Percentiles rank a stretch among this genome's conserved stretches.
Evolutionary conservation across 2,888 invertebrate genomes (phyloP).

Genomic region (Lithophane socia): DNA sequence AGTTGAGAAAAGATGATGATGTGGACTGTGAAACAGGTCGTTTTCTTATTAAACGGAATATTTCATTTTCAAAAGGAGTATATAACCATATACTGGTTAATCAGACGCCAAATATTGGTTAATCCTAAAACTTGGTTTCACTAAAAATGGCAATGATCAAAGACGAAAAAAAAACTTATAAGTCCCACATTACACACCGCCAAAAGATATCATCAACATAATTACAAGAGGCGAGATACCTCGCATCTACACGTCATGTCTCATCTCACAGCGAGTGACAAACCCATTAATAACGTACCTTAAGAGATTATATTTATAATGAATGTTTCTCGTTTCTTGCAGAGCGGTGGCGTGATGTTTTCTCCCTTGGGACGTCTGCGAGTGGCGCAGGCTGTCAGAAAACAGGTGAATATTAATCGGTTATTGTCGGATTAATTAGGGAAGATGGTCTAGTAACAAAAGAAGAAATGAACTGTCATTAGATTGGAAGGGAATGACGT

Average conservation of each 20-base stretch:
- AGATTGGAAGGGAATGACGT: background rate
- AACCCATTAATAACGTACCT: constrained; percentile 47
- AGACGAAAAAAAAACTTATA: background rate
- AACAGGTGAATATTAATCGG: constrained; percentile 80
- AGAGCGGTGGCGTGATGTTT: constrained; percentile 90
- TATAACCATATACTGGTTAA: no score
- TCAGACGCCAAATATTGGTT: background rate
- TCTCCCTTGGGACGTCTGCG: constrained; percentile 87
- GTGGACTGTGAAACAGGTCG: background rate
- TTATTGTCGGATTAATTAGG: constrained; percentile 40
- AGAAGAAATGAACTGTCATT: constrained; percentile 22
- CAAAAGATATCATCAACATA: constrained; percentile 13
- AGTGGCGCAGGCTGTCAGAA: constrained; percentile 89
- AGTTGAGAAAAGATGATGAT: no score
- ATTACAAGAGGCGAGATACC: constrained; percentile 16
- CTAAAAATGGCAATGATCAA: background rate
- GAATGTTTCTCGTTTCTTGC: constrained; percentile 69
- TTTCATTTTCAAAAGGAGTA: background rate
- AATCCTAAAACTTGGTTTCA: background rate
- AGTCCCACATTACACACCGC: background rate
- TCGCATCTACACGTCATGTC: constrained; percentile 1
- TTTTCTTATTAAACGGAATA: background rate
- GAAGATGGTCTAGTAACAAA: constrained; percentile 5
- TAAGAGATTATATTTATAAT: constrained; percentile 54
- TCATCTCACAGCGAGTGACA: constrained; percentile 23